Conservation (phyloP, 2,113 vertebrate genomes). For the Daboia siamensis region DNA sequence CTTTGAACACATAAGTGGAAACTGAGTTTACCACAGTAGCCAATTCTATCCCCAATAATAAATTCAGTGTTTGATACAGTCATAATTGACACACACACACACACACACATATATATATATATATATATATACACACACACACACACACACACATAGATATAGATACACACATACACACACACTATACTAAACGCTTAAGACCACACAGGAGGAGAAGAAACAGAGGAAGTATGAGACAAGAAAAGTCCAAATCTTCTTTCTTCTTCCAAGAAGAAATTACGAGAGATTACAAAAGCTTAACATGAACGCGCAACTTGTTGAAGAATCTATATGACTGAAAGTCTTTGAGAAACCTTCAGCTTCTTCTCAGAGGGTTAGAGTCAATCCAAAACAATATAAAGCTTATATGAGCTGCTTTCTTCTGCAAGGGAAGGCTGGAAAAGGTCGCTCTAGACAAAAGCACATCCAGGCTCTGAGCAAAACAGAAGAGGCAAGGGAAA, state of each 20-base stretch:
- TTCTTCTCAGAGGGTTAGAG: conserved; percentile 40
- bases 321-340: rapidly evolving
- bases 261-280: background rate
- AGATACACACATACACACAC: too few species aligned
- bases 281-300: background rate
- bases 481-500: background rate
- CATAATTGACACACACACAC: background rate
- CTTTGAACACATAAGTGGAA: too few species aligned
- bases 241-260: background rate
- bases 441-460: background rate
- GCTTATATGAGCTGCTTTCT: conserved; percentile 42
- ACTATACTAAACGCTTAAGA: background rate
- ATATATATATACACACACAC: background rate
- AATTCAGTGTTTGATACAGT: background rate
- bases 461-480: background rate
- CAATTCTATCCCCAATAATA: background rate
- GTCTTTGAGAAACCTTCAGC: conserved; percentile 27
- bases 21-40: background rate
- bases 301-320: background rate
- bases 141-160: background rate
- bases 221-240: background rate
- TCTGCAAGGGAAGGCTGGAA: conserved; percentile 35
- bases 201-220: background rate
- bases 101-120: background rate
- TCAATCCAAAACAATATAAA: conserved; percentile 38